Percentiles rank a stretch among this genome's conserved stretches.
Conservation (phyloP, 2,888 invertebrate genomes). For the Spodoptera littoralis region DNA sequence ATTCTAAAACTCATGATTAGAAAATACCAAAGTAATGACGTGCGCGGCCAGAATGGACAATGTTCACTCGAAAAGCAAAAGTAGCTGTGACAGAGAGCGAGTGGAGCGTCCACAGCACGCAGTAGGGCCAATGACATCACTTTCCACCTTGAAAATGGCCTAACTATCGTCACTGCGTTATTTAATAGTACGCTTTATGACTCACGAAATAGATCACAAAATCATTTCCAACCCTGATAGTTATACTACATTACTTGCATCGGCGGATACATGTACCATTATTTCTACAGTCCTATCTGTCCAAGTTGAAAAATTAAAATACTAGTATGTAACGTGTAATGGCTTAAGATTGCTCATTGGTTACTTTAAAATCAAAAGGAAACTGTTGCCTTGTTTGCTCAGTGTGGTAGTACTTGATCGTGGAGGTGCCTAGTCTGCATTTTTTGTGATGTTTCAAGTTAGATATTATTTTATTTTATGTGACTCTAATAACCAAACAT, state of each 20-base stretch:
- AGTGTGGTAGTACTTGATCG: constrained; percentile 12
- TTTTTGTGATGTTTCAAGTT: no score
- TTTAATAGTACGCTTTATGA: constrained; percentile 66
- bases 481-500: neutral
- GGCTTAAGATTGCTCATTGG: constrained; percentile 51
- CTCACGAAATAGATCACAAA: constrained; percentile 60
- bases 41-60: constrained; percentile 79
- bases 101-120: constrained; percentile 76
- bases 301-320: constrained; percentile 67
- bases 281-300: constrained; percentile 72
- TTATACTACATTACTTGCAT: constrained; percentile 59
- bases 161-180: constrained; percentile 59
- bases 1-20: constrained; percentile 73
- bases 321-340: constrained; percentile 58
- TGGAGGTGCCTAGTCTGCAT: neutral
- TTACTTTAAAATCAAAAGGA: constrained; percentile 40
- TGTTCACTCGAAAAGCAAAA: constrained; percentile 85
- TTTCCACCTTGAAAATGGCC: constrained; percentile 68
- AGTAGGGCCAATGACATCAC: constrained; percentile 83
- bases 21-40: constrained; percentile 83
- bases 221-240: constrained; percentile 39
- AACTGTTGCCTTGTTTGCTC: constrained; percentile 33
- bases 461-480: no score
- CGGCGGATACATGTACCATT: constrained; percentile 61
- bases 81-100: constrained; percentile 81